Evolutionary conservation across 2,797 vertebrate species (phyloP).

Genomic region (Acestrorhynchus altus): DNA sequence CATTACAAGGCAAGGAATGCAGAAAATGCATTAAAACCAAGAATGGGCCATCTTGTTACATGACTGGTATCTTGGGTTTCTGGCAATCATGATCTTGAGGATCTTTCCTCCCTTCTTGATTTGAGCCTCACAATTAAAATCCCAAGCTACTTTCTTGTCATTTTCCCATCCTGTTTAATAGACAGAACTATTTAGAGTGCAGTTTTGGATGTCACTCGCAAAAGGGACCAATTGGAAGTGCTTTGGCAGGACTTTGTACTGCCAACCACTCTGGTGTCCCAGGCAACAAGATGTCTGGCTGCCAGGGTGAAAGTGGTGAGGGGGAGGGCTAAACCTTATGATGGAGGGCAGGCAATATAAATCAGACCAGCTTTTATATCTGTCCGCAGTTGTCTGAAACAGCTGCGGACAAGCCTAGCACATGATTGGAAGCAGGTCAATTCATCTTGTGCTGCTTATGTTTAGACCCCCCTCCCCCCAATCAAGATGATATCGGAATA

Average conservation of each 20-base stretch:
- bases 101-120: not conserved
- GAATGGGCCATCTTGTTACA: slow-evolving; percentile 27
- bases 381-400: slow-evolving; percentile 21
- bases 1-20: slow-evolving; percentile 64
- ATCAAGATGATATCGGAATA: not conserved
- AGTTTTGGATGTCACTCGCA: slow-evolving; percentile 1
- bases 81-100: slow-evolving; percentile 4
- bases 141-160: not conserved
- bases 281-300: slow-evolving; percentile 34
- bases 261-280: slow-evolving; percentile 24
- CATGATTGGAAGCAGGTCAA: not conserved
- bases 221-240: not conserved
- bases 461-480: not conserved
- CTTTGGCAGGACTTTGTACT: slow-evolving; percentile 6
- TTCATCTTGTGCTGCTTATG: not conserved
- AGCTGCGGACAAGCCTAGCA: slow-evolving; percentile 23
- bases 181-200: not conserved
- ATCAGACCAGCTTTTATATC: slow-evolving; percentile 50
- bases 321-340: slow-evolving; percentile 47
- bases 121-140: slow-evolving; percentile 16
- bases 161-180: not conserved
- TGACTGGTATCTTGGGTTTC: slow-evolving; percentile 11
- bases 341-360: slow-evolving; percentile 59
- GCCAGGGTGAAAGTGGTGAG: slow-evolving; percentile 17
- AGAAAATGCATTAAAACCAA: slow-evolving; percentile 59